A percentile compares a stretch with the other conserved stretches of the same genome.
phyloP scores from a whole-genome alignment of 1,140 invertebrate species.

The Steinernema khuongi region DNA sequence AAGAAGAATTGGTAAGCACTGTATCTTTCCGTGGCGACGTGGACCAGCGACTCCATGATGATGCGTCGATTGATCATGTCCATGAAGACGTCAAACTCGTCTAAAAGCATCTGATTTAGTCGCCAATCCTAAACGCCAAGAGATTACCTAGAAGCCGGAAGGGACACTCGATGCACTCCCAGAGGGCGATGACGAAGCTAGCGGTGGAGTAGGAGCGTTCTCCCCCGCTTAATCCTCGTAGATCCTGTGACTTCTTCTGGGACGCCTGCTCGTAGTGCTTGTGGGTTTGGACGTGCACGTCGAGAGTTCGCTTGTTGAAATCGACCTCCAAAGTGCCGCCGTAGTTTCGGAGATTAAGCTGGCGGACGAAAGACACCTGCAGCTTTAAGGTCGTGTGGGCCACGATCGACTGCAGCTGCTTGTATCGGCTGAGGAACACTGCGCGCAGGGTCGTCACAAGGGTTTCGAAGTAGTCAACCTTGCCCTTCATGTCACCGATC shows the following conservation, averaged over 20 bases:
- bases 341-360: constrained; percentile 23
- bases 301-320: constrained; percentile 26
- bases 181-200: constrained; percentile 84
- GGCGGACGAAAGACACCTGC: constrained; percentile 10
- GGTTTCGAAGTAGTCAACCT: not conserved
- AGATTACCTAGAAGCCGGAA: constrained; percentile 66
- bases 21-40: constrained; percentile 36
- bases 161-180: constrained; percentile 81
- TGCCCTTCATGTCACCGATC: not conserved
- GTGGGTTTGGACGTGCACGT: constrained; percentile 34
- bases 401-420: constrained; percentile 20
- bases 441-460: constrained; percentile 5
- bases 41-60: constrained; percentile 39
- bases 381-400: constrained; percentile 24
- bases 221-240: constrained; percentile 73
- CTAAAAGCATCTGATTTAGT: constrained; percentile 57
- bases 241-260: constrained; percentile 19
- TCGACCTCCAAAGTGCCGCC: constrained; percentile 30
- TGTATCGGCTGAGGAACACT: constrained; percentile 1
- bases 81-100: constrained; percentile 98
- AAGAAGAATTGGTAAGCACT: constrained; percentile 52
- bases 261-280: constrained; percentile 18
- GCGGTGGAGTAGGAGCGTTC: constrained; percentile 90
- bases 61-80: constrained; percentile 60
- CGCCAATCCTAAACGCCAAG: not conserved